These are phyloP conservation scores for Leucoraja ocellata DNA, from an alignment of 2,797 vertebrate genomes.

Conservation along the genomic window DNA sequence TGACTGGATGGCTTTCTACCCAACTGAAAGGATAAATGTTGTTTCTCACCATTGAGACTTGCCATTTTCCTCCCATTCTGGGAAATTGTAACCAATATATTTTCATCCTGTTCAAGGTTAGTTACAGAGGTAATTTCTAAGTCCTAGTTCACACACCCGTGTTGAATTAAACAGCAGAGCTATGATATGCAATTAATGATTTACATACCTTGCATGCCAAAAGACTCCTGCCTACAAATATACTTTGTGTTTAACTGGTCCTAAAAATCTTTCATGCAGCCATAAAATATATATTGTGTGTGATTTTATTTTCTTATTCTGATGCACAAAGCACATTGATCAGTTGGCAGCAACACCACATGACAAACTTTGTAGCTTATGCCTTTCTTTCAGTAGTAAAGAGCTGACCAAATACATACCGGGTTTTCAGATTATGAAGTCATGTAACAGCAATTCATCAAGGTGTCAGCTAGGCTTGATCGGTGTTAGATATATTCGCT, in stretches of 20 bases:
- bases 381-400: constrained; percentile 19
- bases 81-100: neutral
- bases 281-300: neutral
- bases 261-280: neutral
- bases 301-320: neutral
- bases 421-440: constrained; percentile 34
- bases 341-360: constrained; percentile 5
- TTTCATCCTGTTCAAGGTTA: neutral
- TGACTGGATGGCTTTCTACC: neutral
- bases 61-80: neutral
- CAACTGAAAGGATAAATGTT: neutral
- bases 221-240: constrained; percentile 11
- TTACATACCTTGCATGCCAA: constrained; percentile 2
- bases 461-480: constrained; percentile 35
- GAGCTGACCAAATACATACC: constrained; percentile 24
- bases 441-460: constrained; percentile 36
- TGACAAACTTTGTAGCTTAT: constrained; percentile 31
- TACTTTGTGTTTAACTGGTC: neutral
- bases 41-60: neutral
- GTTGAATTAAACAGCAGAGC: constrained; percentile 15
- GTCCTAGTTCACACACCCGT: neutral
- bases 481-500: constrained; percentile 6
- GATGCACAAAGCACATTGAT: neutral
- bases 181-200: constrained; percentile 26
- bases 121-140: neutral